Conservation (phyloP, 2,888 invertebrate genomes). For the Dicyrtomina minuta region DNA sequence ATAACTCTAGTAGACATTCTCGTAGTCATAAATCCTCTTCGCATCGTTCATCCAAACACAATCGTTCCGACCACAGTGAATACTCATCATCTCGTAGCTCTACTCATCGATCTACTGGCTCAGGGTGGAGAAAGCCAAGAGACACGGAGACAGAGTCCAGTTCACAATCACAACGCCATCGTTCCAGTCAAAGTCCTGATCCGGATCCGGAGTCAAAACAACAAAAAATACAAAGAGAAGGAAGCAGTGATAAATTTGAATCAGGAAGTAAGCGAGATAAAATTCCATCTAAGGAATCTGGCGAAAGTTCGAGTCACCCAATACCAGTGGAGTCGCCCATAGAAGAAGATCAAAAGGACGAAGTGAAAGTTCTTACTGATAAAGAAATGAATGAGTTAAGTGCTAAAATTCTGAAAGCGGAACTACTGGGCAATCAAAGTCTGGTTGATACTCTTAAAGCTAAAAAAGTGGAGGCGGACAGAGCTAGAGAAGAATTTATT, state of each 20-base stretch:
- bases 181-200: not conserved
- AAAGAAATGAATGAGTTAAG: constrained; percentile 87
- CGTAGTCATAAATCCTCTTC: not conserved
- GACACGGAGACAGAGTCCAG: not conserved
- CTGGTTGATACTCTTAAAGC: constrained; percentile 70
- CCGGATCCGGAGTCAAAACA: too few relatives aligned
- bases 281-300: too few relatives aligned
- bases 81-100: too few relatives aligned
- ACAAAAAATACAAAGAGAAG: too few relatives aligned
- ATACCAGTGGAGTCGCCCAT: too few relatives aligned
- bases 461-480: constrained; percentile 58
- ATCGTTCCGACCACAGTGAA: too few relatives aligned
- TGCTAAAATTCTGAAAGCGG: constrained; percentile 89
- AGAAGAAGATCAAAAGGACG: constrained; percentile 17
- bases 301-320: too few relatives aligned
- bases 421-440: constrained; percentile 79
- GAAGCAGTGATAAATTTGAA: too few relatives aligned
- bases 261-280: too few relatives aligned
- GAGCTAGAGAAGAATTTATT: constrained; percentile 48
- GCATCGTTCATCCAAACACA: too few relatives aligned
- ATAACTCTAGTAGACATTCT: constrained; percentile 9
- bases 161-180: not conserved
- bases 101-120: too few relatives aligned
- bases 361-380: constrained; percentile 64
- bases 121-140: constrained; percentile 36